These are phyloP conservation scores for Macrotis lagotis DNA, from an alignment of 2,113 vertebrate genomes.

Conservation along the genomic window DNA sequence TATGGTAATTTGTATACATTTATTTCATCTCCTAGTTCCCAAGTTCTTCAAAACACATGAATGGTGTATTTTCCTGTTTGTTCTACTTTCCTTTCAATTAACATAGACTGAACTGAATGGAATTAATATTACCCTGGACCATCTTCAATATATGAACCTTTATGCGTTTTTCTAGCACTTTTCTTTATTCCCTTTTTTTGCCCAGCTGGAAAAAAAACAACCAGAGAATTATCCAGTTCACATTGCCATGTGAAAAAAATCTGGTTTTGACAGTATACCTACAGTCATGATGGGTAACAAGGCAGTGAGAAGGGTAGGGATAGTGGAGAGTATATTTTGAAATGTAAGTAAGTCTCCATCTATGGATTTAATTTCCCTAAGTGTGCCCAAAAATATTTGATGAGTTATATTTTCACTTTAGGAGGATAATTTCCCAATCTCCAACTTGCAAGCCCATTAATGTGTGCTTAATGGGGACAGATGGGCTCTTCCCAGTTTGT, in stretches of 20 bases:
- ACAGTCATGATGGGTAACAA: neutral
- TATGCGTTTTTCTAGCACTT: neutral
- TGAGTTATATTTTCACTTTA: neutral
- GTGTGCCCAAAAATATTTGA: neutral
- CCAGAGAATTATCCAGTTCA: neutral
- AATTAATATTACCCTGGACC: neutral
- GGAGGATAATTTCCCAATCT: neutral
- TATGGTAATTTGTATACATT: neutral
- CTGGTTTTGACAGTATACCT: neutral
- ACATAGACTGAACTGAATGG: neutral
- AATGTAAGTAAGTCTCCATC: neutral
- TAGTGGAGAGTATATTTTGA: neutral
- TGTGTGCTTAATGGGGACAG: neutral
- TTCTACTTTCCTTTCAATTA: neutral
- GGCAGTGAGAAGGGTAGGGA: neutral
- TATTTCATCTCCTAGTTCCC: neutral
- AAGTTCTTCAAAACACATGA: neutral
- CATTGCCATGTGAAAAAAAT: neutral
- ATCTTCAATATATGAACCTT: fast-evolving
- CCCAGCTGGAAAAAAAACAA: neutral
- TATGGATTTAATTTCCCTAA: neutral
- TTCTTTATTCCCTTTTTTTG: neutral
- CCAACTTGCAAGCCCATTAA: neutral
- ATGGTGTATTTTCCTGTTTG: neutral
- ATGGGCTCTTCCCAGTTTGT: neutral